Percentiles rank a stretch among this genome's conserved stretches.
phyloP scores from a whole-genome alignment of 2,888 invertebrate species.

The Volucella zonaria region DNA sequence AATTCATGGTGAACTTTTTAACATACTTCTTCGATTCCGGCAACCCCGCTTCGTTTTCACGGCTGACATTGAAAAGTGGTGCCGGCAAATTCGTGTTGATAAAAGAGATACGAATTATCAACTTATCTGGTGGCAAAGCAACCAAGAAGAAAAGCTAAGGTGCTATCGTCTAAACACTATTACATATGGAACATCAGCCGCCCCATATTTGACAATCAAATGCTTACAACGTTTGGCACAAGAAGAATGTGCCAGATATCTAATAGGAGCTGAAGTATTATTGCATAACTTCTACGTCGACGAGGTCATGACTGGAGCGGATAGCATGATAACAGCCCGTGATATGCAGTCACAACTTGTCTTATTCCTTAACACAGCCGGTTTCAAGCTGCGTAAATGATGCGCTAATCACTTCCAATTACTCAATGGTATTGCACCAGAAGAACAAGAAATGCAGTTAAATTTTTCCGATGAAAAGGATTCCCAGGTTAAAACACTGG shows the following conservation, averaged over 20 bases:
- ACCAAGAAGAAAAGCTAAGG: background rate
- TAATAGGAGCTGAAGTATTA: background rate
- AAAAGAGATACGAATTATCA: conserved; percentile 56
- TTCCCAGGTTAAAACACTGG: too few species aligned
- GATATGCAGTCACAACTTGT: background rate
- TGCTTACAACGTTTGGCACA: background rate
- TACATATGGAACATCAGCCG: conserved; percentile 3
- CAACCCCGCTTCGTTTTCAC: conserved; percentile 35
- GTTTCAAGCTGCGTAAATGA: too few species aligned
- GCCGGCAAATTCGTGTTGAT: conserved; percentile 63
- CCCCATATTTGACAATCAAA: conserved; percentile 20
- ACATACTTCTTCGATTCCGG: conserved; percentile 2
- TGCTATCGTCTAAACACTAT: background rate
- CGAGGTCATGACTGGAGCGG: background rate
- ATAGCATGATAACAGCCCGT: background rate
- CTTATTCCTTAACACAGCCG: too few species aligned
- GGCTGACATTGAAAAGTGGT: conserved; percentile 59
- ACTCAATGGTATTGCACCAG: too few species aligned
- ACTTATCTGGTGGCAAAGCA: conserved; percentile 59
- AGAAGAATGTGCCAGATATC: background rate
- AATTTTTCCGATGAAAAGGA: too few species aligned
- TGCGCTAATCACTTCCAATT: too few species aligned
- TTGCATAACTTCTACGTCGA: background rate
- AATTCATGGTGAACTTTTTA: too few species aligned
- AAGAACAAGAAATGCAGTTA: too few species aligned